Base-by-base conservation (phyloP, 2,888 invertebrate species). In the Epiperipatus broadwayi region DNA sequence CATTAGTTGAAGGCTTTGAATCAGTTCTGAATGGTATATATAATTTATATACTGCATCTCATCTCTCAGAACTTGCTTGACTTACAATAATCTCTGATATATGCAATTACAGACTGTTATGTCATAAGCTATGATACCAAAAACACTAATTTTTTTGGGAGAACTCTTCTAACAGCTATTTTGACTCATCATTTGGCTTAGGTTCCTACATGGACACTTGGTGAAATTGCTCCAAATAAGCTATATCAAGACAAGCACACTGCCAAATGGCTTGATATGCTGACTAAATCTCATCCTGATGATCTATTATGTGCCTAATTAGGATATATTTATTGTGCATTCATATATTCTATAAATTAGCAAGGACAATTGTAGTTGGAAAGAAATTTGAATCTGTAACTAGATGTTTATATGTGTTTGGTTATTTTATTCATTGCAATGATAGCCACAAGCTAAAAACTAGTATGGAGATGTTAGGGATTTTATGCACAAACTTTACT, bases 221-320 rank as follows among this genome's bases (percentile, higher is more conserved):
- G 58, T n/a, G 59, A 57, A 25, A 57, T 56, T 7, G 50, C 52
- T 15, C 52, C 57, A 10, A 53, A 53, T 34, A 51, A 53, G 21
- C 53, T 55, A 25, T 59, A 58, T 43, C 49, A 57, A 12, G 54
- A 58, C 43, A 59, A 59, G 43, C 59, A 61, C 45, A 54, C 55
- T 7, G 57, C 60, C 3, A 57, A 56, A 47, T 61, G 61, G 57
- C 50, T 71, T 42, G 57, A 61, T 44, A 53, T 57, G 3, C 46
- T 64, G 22, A 67, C 70, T 3, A 68, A 68, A 47, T 66, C 68
- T 43, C 71, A 71, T 53, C 77, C 81, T 0, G 83, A 81, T 58
- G 87, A 85, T 61, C 81, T 83, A 0, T 59, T 85, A 1, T 84
- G 85, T 84, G 80, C 80, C 0, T 87, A 89, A 52, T 66, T 87